These are phyloP conservation scores for Silurus aristotelis DNA, from an alignment of 2,797 vertebrate genomes.

Conservation along the genomic window DNA sequence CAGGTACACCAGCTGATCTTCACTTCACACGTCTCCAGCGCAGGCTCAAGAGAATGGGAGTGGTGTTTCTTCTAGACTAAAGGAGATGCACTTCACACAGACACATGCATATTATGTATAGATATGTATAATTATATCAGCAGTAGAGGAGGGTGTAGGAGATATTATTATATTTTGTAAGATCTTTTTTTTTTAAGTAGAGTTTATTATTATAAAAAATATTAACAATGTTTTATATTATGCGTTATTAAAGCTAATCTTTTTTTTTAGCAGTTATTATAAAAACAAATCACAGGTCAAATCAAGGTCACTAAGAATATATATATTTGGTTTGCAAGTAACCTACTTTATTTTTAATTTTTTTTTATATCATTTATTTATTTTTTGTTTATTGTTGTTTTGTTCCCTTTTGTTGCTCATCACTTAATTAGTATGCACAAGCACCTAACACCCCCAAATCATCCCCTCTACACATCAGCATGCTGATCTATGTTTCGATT, in stretches of 20 bases:
- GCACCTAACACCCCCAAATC: conserved; percentile 19
- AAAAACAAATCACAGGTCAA: too few relatives aligned
- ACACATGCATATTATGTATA: conserved; percentile 2
- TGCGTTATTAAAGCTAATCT: not conserved
- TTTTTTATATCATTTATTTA: not conserved
- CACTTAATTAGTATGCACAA: conserved; percentile 42
- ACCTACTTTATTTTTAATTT: not conserved
- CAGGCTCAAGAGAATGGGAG: conserved; percentile 70
- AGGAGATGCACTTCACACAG: not conserved
- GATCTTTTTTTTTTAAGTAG: not conserved
- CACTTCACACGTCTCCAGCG: conserved; percentile 53
- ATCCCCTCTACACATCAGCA: conserved; percentile 16
- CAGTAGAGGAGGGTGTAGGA: not conserved
- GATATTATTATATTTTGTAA: not conserved
- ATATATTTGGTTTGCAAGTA: not conserved
- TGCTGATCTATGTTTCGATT: conserved; percentile 45
- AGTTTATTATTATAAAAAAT: not conserved
- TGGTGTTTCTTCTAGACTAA: conserved; percentile 66
- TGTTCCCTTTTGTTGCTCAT: conserved; percentile 14
- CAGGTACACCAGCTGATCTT: conserved; percentile 79
- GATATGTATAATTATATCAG: conserved; percentile 7
- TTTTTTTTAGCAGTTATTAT: not conserved
- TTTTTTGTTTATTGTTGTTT: conserved; percentile 21
- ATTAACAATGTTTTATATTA: not conserved
- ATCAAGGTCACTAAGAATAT: too few relatives aligned